Evolutionary conservation across 2,797 vertebrate species (phyloP).

Genomic region (Pseudochirops cupreus): DNA sequence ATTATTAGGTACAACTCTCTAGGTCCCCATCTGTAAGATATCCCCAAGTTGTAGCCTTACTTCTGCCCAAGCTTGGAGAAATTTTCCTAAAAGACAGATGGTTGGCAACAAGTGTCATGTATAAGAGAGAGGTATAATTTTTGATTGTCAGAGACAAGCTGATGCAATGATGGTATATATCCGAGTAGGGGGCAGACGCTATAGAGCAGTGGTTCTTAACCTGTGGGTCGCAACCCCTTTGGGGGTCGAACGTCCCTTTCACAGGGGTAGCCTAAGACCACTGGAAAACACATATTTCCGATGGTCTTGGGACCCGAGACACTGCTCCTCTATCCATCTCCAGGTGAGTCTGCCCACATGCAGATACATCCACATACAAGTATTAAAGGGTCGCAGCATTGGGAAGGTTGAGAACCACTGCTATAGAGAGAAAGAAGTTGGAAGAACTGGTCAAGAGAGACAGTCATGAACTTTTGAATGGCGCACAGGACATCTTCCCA

Average conservation of each 20-base stretch:
- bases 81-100: not conserved
- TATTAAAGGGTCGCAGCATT: too few relatives aligned
- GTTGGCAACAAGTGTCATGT: not conserved
- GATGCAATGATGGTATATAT: not conserved
- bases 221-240: too few relatives aligned
- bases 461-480: not conserved
- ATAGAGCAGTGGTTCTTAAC: not conserved
- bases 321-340: too few relatives aligned
- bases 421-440: not conserved
- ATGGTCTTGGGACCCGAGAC: too few relatives aligned
- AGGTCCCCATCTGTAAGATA: not conserved
- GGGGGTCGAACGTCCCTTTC: too few relatives aligned
- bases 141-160: not conserved
- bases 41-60: not conserved
- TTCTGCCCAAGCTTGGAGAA: not conserved
- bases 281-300: too few relatives aligned
- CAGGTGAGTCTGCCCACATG: too few relatives aligned
- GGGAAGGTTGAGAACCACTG: too few relatives aligned
- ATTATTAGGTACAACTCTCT: not conserved
- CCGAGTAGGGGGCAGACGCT: not conserved
- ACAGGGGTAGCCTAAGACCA: too few relatives aligned
- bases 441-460: not conserved
- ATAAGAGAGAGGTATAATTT: not conserved
- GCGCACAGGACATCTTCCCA: not conserved
- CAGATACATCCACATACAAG: too few relatives aligned